Conservation (phyloP, 2,797 vertebrate species). For the Astyanax mexicanus region DNA sequence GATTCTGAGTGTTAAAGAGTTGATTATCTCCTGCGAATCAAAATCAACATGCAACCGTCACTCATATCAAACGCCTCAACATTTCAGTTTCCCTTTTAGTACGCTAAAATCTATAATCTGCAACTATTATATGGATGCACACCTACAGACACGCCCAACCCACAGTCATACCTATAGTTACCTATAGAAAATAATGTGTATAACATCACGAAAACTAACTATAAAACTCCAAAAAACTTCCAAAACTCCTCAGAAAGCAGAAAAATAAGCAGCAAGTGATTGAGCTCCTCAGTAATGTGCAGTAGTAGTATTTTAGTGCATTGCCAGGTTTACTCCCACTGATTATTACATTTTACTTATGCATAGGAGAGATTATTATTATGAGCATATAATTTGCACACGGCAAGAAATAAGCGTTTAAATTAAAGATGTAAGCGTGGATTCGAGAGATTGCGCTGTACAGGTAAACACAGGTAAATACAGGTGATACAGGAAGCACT, state of each 20-base stretch:
- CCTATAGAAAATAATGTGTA: background rate
- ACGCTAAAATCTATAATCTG: background rate
- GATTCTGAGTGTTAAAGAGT: constrained; percentile 23
- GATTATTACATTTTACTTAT: background rate
- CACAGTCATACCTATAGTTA: too few relatives aligned
- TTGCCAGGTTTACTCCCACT: background rate
- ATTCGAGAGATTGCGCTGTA: background rate
- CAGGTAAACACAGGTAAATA: too few relatives aligned
- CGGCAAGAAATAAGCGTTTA: background rate
- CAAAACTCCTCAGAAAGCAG: background rate
- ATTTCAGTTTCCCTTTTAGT: background rate
- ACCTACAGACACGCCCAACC: too few relatives aligned
- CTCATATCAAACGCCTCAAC: background rate
- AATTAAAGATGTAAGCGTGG: background rate
- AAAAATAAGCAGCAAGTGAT: background rate
- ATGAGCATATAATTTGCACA: background rate
- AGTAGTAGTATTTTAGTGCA: constrained; percentile 1
- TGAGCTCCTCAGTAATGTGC: constrained; percentile 2
- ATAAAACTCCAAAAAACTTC: too few relatives aligned
- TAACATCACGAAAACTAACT: too few relatives aligned
- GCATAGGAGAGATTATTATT: constrained; percentile 1
- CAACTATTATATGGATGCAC: background rate
- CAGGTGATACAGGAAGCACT: too few relatives aligned
- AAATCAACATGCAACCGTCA: constrained; percentile 56
- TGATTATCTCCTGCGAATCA: constrained; percentile 75